Evolutionary conservation across 2,888 invertebrate genomes (phyloP).

Genomic region (Andrena trimmerana): DNA sequence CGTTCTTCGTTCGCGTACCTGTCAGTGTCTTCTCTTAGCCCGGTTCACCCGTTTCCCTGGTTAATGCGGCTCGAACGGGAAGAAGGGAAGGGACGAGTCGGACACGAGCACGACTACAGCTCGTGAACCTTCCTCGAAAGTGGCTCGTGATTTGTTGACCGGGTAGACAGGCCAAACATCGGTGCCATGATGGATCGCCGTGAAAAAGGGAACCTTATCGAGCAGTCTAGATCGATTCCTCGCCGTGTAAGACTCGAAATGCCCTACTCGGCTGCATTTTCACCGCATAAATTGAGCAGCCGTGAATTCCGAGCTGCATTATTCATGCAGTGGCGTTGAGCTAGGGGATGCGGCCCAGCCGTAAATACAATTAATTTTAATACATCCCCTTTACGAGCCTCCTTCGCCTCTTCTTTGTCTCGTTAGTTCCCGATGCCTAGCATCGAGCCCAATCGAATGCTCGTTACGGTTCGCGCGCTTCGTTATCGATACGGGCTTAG

Average conservation of each 20-base stretch:
- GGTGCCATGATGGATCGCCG: constrained; percentile 65
- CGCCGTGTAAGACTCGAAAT: constrained; percentile 61
- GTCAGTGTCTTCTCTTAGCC: background rate
- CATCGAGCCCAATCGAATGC: constrained; percentile 19
- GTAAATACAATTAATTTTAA: constrained; percentile 77
- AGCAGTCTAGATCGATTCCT: constrained; percentile 56
- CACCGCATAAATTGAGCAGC: constrained; percentile 75
- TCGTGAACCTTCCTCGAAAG: constrained; percentile 32
- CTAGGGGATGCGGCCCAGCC: constrained; percentile 40
- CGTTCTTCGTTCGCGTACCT: constrained; percentile 8
- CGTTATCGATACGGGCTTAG: constrained; percentile 4
- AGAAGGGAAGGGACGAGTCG: constrained; percentile 24
- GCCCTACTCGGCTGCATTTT: constrained; percentile 50
- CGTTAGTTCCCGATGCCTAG: background rate
- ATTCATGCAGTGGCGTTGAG: constrained; percentile 68
- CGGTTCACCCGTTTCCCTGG: background rate
- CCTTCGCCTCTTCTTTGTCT: constrained; percentile 7
- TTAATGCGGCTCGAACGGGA: constrained; percentile 32
- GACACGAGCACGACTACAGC: constrained; percentile 30
- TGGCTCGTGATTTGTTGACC: constrained; percentile 66
- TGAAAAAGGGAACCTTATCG: constrained; percentile 57
- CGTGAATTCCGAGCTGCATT: constrained; percentile 73
- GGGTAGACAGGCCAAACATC: constrained; percentile 54
- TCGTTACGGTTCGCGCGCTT: constrained; percentile 38
- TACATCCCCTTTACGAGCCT: constrained; percentile 15